Evolutionary conservation across 2,113 vertebrate species (phyloP).

Genomic region (Calidris pygmaea): DNA sequence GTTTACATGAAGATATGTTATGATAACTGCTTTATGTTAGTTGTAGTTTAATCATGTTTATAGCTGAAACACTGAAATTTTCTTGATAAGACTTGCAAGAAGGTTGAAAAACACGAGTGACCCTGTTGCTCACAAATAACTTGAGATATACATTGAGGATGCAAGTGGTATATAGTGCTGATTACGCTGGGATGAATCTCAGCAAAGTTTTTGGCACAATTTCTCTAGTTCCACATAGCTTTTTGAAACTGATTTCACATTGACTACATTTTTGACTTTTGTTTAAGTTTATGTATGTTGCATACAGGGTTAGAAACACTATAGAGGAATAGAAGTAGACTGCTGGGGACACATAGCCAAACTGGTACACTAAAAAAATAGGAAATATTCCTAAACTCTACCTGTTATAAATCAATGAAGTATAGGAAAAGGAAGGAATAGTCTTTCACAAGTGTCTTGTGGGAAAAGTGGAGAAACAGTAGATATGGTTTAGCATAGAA

Average conservation of each 20-base stretch:
- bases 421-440: not conserved
- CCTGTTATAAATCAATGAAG: not conserved
- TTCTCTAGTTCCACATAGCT: not conserved
- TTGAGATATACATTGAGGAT: not conserved
- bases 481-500: not conserved
- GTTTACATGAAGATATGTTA: not conserved
- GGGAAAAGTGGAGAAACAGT: not conserved
- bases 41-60: not conserved
- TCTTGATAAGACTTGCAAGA: not conserved
- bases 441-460: not conserved
- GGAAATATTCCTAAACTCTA: not conserved
- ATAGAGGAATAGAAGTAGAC: not conserved
- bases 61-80: not conserved
- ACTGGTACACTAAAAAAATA: not conserved
- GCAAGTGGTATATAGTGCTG: not conserved
- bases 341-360: not conserved
- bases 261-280: not conserved
- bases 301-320: not conserved
- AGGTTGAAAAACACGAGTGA: not conserved
- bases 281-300: not conserved
- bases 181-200: not conserved
- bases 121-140: not conserved
- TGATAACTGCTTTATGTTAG: not conserved
- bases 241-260: not conserved
- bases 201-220: not conserved